phyloP scores from a whole-genome alignment of 1,140 invertebrate species.

The Drosophila arizonae region DNA sequence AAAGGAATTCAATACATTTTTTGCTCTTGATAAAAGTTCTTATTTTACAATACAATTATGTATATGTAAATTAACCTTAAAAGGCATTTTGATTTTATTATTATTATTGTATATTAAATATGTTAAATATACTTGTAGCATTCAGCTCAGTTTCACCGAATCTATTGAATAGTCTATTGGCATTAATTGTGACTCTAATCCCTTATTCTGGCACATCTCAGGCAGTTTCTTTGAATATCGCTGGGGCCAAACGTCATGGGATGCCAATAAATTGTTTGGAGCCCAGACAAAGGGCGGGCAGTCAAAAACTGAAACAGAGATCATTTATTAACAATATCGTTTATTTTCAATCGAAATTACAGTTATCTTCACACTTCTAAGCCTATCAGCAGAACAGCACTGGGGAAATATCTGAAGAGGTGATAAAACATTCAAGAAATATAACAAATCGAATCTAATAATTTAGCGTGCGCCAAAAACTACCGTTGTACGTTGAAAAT shows the following conservation, averaged over 20 bases:
- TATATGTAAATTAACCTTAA: no score
- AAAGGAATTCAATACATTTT: no score
- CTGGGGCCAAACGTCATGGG: slow-evolving; percentile 22
- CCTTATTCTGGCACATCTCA: neutral
- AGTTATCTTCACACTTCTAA: slow-evolving; percentile 70
- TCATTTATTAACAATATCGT: slow-evolving; percentile 49
- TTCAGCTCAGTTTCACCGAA: no score
- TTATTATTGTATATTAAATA: no score
- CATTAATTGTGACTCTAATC: no score
- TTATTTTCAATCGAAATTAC: slow-evolving; percentile 56
- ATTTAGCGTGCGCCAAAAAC: slow-evolving; percentile 80
- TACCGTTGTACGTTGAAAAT: slow-evolving; percentile 55
- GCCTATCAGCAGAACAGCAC: slow-evolving; percentile 48
- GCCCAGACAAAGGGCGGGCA: slow-evolving; percentile 11
- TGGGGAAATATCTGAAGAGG: slow-evolving; percentile 50
- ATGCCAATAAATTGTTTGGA: slow-evolving; percentile 35
- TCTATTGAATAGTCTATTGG: no score
- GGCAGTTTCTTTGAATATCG: slow-evolving; percentile 9
- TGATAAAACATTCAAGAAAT: slow-evolving; percentile 40
- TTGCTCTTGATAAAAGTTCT: no score
- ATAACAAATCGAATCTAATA: slow-evolving; percentile 76
- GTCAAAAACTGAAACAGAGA: slow-evolving; percentile 7
- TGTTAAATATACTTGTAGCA: no score
- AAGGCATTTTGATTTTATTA: no score
- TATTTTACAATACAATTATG: no score